Evolutionary conservation across 2,113 vertebrate species (phyloP), one percentile per base, ranked within the genome.

Genomic region (Corythornis vintsioides): DNA sequence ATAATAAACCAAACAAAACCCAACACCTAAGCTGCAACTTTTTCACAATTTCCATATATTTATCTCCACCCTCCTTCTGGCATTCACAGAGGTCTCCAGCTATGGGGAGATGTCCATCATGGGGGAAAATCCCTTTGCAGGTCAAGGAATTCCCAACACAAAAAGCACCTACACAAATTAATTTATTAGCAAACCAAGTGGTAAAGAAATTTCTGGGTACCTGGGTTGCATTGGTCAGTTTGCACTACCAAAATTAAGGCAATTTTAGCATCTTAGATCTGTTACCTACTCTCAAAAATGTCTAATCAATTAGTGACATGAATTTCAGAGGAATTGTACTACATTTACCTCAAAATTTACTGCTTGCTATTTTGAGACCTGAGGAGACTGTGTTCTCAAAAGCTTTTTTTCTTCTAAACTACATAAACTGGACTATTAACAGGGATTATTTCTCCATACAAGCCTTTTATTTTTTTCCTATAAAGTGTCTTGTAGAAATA

Each of bases 321-420:
- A 72, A 89, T 75, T 93, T 92, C 45, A 65, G 48, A 65, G 15
- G 11, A 85, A 63, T 89, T 38, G 45, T 84, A 65, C 77, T 78
- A 53, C 71, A 82, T 89, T 93, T 91, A 84, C 48, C 53, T 87
- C 75, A 71, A 72, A 67, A 82, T 89, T 86, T 93, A 79, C 71
- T 82, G 66, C 77, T 86, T 92, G 81, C 94, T 95, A 87, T 93
- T 93, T 76, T 73, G 72, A 84, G 74, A 81, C 29, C 26, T 33
- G 20, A 73, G 53, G 16, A 89, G 53, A 66, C 48, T 26, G 6
- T 72, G 40, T 69, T 82, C 66, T 79, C 61, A 84, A 89, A 45
- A 75, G 26, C 11, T 25, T 42, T 77, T 82, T 71, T 31, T 38
- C 7, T 18, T 60, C 38, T 2, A 2, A 71, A 19, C 53, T 78